These are phyloP conservation scores for Galerucella calmariensis DNA, from an alignment of 2,888 invertebrate genomes.

Conservation along the genomic window DNA sequence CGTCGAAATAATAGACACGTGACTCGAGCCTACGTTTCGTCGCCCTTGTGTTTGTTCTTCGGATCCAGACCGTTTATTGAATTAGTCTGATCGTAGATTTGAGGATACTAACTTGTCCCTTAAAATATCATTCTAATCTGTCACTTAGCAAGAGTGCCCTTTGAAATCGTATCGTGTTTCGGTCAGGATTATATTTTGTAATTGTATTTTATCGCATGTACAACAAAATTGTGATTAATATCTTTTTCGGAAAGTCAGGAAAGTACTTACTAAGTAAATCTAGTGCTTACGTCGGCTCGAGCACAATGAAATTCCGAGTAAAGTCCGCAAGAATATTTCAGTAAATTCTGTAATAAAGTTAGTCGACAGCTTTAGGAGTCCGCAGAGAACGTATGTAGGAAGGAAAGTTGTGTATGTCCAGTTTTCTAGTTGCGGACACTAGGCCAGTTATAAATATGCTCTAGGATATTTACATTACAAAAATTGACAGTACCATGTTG, in stretches of 20 bases:
- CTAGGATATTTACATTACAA: too few relatives aligned
- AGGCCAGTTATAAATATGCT: not conserved
- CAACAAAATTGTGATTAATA: not conserved
- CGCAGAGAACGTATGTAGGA: constrained; percentile 48
- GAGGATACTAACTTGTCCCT: constrained; percentile 49
- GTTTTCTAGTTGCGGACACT: constrained; percentile 7
- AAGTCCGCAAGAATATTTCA: constrained; percentile 36
- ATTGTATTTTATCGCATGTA: too few relatives aligned
- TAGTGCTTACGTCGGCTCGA: not conserved
- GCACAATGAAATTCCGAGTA: constrained; percentile 10
- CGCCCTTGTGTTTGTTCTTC: constrained; percentile 58
- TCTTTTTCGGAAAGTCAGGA: constrained; percentile 7
- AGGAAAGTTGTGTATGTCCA: constrained; percentile 27
- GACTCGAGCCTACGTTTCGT: constrained; percentile 44
- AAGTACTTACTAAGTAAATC: constrained; percentile 8
- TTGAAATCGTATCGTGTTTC: constrained; percentile 38
- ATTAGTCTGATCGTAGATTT: constrained; percentile 58
- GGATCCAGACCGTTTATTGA: constrained; percentile 60
- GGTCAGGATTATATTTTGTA: too few relatives aligned
- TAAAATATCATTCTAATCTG: constrained; percentile 56
- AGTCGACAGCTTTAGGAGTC: constrained; percentile 63
- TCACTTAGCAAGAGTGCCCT: constrained; percentile 43
- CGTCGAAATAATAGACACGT: constrained; percentile 48
- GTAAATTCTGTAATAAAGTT: constrained; percentile 62
- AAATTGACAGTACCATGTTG: too few relatives aligned